Evolutionary conservation across 2,797 vertebrate genomes (phyloP).

Genomic region (Rhinatrema bivittatum): DNA sequence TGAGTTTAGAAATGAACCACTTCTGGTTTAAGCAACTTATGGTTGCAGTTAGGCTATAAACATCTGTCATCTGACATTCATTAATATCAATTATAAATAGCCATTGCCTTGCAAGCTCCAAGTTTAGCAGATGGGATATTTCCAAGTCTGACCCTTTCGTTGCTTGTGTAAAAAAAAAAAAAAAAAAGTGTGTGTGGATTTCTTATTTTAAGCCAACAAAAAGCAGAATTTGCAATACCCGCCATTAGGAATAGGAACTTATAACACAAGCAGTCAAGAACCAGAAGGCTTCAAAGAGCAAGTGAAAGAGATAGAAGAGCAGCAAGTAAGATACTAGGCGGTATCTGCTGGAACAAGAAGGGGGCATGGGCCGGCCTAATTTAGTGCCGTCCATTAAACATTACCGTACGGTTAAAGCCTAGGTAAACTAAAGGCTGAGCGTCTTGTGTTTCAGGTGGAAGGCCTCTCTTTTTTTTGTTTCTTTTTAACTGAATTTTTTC

Average conservation of each 20-base stretch:
- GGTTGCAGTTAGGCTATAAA: constrained; percentile 59
- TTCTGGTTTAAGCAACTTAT: constrained; percentile 50
- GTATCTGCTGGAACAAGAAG: too few species aligned
- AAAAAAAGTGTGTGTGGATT: constrained; percentile 36
- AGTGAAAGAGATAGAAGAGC: too few species aligned
- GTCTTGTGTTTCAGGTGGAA: constrained; percentile 56
- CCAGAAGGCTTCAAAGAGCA: too few species aligned
- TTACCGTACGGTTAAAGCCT: too few species aligned
- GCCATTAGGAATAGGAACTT: constrained; percentile 38
- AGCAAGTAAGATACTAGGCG: too few species aligned
- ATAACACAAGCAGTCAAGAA: background rate
- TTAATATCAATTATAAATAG: constrained; percentile 69
- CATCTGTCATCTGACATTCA: constrained; percentile 66
- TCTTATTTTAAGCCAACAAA: constrained; percentile 33
- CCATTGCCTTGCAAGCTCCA: constrained; percentile 48
- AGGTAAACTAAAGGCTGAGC: constrained; percentile 68
- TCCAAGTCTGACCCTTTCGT: constrained; percentile 57
- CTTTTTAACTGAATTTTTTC: constrained; percentile 35
- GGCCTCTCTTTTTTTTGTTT: constrained; percentile 47
- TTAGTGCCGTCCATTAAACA: too few species aligned
- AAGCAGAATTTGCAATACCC: constrained; percentile 34
- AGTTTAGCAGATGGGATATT: constrained; percentile 61
- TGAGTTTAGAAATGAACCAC: constrained; percentile 36
- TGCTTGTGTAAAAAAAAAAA: constrained; percentile 51
- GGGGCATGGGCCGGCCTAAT: too few species aligned